Evolutionary conservation across 2,113 vertebrate species (phyloP).

Genomic region (Glaucidium brasilianum): DNA sequence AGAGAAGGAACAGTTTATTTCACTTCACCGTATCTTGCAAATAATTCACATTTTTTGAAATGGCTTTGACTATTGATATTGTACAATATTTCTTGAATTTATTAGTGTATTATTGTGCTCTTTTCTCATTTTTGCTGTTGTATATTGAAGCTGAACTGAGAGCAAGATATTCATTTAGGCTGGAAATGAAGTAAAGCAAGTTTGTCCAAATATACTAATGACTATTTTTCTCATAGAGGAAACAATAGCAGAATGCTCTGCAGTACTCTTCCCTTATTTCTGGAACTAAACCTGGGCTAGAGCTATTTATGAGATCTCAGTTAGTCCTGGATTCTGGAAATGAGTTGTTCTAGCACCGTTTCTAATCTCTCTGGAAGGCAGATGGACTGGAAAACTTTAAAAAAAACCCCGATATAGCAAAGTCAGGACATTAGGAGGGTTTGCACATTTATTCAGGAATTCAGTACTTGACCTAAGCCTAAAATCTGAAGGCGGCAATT

Average conservation of each 20-base stretch:
- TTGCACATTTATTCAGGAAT: neutral
- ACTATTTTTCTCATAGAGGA: neutral
- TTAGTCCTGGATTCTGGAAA: neutral
- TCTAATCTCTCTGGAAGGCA: neutral
- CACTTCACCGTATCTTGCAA: neutral
- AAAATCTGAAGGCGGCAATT: neutral
- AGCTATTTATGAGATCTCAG: neutral
- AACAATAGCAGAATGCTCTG: neutral
- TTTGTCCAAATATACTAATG: neutral
- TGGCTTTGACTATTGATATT: neutral
- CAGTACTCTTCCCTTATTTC: neutral
- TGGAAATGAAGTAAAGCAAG: conserved; percentile 15
- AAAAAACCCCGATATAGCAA: neutral
- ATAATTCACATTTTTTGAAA: neutral
- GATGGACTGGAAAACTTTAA: neutral
- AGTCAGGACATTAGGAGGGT: neutral
- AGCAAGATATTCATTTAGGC: neutral
- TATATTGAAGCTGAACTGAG: neutral
- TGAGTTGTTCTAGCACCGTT: neutral
- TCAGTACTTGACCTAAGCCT: neutral
- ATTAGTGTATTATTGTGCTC: neutral
- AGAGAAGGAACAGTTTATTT: neutral
- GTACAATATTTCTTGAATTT: conserved; percentile 11
- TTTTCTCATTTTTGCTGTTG: conserved; percentile 6
- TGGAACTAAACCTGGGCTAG: neutral